Conservation (phyloP, 1,140 invertebrate species). For the Eriocheir sinensis region DNA sequence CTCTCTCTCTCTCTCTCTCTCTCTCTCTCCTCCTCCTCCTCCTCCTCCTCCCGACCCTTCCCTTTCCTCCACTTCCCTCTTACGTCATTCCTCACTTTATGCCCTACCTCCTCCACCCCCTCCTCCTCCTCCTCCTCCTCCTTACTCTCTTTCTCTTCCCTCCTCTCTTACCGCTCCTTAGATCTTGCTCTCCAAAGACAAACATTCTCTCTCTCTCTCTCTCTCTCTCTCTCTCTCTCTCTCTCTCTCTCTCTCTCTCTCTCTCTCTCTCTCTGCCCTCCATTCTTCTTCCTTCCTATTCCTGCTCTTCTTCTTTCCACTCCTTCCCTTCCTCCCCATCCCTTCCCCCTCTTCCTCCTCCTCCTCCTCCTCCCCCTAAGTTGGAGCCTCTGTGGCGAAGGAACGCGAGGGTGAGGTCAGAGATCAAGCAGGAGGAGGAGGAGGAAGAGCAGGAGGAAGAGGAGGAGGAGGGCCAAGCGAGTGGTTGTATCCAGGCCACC, state of each 20-base stretch:
- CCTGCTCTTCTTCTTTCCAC: not conserved
- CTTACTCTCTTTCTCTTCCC: not conserved
- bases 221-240: conserved; percentile 20
- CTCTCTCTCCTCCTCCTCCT: not conserved
- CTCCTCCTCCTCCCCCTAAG: not conserved
- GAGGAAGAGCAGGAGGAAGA: not conserved
- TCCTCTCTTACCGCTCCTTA: not conserved
- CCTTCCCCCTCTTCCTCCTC: not conserved
- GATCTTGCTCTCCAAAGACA: conserved; percentile 15
- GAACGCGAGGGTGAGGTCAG: conserved; percentile 18
- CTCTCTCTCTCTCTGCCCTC: not conserved
- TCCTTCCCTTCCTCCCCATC: not conserved
- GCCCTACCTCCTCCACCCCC: not conserved
- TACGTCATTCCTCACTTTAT: not conserved
- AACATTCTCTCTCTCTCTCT: conserved; percentile 24
- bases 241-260: conserved; percentile 22
- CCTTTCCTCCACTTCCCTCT: not conserved
- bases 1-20: not conserved
- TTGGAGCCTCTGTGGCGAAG: conserved; percentile 11
- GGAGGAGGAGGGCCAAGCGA: not conserved
- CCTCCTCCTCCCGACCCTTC: too few species aligned
- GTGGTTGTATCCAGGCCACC: conserved; percentile 19
- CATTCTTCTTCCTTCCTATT: not conserved
- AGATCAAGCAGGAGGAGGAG: not conserved
- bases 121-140: conserved; percentile 2